phyloP scores from a whole-genome alignment of 2,113 vertebrate genomes.

The Herpailurus yagouaroundi region DNA sequence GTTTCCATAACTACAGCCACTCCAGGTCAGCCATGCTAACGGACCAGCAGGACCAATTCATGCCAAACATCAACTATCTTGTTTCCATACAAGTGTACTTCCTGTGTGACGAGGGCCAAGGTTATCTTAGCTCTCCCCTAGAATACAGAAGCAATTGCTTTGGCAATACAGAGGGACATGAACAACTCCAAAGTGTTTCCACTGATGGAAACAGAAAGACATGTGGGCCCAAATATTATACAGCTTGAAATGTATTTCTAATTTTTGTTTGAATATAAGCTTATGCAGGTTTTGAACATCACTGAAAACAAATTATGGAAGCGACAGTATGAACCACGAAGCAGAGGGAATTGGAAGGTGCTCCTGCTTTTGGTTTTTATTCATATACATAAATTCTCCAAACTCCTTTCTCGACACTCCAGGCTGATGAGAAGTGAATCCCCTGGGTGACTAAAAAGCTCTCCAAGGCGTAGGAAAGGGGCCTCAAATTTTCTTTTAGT shows the following conservation, averaged over 20 bases:
- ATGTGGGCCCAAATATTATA: background rate
- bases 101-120: background rate
- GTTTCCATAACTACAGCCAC: background rate
- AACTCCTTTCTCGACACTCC: background rate
- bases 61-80: background rate
- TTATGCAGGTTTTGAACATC: background rate
- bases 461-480: background rate
- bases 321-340: background rate
- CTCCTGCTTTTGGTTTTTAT: background rate
- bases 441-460: background rate
- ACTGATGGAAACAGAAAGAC: slow-evolving; percentile 1
- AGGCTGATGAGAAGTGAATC: background rate
- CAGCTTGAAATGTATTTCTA: slow-evolving; percentile 30
- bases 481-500: background rate
- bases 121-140: background rate
- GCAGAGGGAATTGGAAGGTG: background rate
- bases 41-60: background rate
- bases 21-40: background rate
- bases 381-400: background rate
- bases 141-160: slow-evolving; percentile 5
- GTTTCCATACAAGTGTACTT: background rate
- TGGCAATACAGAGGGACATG: background rate
- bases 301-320: background rate
- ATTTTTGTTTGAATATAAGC: slow-evolving; percentile 17
- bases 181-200: background rate